phyloP scores from a whole-genome alignment of 2,113 vertebrate genomes.

The Paralichthys olivaceus region DNA sequence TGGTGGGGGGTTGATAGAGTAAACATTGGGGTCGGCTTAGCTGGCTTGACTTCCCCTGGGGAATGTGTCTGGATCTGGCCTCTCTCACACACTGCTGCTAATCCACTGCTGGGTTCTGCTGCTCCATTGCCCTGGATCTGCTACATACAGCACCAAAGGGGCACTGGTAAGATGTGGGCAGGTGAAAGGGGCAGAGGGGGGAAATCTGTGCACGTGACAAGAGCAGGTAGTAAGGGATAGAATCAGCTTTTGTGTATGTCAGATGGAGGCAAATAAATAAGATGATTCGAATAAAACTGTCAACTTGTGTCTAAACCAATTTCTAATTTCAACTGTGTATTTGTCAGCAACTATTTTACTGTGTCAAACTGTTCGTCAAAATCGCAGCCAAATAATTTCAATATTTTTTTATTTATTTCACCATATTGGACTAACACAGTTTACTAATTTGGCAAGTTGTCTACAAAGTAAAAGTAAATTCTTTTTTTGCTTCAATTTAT shows the following conservation, averaged over 20 bases:
- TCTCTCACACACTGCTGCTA: conserved; percentile 50
- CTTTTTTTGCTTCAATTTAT: too few relatives aligned
- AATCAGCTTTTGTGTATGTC: neutral
- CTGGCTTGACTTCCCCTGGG: conserved; percentile 61
- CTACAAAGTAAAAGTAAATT: too few relatives aligned
- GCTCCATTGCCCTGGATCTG: conserved; percentile 45
- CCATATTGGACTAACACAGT: neutral
- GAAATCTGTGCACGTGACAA: conserved; percentile 16
- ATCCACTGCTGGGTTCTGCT: conserved; percentile 66
- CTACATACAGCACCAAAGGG: conserved; percentile 43
- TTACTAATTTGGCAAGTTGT: too few relatives aligned
- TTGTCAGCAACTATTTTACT: neutral
- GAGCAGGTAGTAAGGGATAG: neutral
- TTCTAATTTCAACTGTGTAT: neutral
- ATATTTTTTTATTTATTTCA: neutral
- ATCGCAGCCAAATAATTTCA: too few relatives aligned
- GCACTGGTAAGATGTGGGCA: conserved; percentile 20
- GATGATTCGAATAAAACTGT: conserved; percentile 4
- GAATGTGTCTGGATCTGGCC: conserved; percentile 61
- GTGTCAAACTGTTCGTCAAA: too few relatives aligned
- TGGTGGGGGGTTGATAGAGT: conserved; percentile 69
- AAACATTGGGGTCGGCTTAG: conserved; percentile 69
- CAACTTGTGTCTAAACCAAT: neutral
- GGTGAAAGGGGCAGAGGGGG: conserved; percentile 28
- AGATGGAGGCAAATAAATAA: neutral